Conservation (phyloP, 1,140 invertebrate species). For the Camponotus floridanus region DNA sequence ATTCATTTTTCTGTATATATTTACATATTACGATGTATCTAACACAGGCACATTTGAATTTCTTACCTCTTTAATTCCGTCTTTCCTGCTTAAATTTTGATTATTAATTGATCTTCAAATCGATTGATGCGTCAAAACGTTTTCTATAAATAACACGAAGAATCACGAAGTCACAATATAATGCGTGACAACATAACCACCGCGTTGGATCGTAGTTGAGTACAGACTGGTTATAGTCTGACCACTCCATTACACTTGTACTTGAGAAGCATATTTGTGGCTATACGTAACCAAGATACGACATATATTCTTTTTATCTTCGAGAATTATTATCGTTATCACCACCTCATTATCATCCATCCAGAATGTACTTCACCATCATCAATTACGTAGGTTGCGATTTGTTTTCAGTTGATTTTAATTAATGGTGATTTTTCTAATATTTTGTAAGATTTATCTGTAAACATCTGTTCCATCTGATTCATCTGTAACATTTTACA, state of each 20-base stretch:
- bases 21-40: neutral
- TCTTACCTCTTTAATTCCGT: constrained; percentile 7
- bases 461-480: too few species aligned
- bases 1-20: neutral
- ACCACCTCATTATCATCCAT: neutral
- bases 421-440: neutral
- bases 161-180: neutral
- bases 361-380: neutral
- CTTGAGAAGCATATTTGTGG: neutral
- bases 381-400: neutral
- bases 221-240: constrained; percentile 19
- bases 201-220: constrained; percentile 10
- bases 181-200: too few species aligned
- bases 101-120: neutral
- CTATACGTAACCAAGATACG: neutral
- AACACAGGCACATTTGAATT: neutral
- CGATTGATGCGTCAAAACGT: neutral
- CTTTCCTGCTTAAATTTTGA: neutral
- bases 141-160: neutral
- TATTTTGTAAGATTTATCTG: too few species aligned
- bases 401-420: neutral
- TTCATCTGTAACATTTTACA: too few species aligned
- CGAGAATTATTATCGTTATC: neutral
- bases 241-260: neutral
- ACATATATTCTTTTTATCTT: constrained; percentile 21